These are phyloP conservation scores for Perizoma affinitatum DNA, from an alignment of 2,888 invertebrate species.

Conservation along the genomic window DNA sequence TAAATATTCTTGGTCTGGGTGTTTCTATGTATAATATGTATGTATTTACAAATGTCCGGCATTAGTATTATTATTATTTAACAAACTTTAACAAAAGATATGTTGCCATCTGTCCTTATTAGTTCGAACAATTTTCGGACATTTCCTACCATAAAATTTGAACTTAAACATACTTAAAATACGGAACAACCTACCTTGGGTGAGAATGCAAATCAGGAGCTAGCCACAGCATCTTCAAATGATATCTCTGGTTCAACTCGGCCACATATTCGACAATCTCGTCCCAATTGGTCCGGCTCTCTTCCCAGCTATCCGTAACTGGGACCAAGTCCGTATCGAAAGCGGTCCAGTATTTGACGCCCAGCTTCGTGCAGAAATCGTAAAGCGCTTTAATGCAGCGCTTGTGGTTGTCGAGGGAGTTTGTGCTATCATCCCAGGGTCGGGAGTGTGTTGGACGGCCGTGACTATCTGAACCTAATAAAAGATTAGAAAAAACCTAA, in stretches of 20 bases:
- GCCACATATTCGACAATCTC: slow-evolving; percentile 82
- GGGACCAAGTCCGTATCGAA: slow-evolving; percentile 86
- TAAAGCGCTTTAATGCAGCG: slow-evolving; percentile 84
- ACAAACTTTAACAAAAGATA: no score
- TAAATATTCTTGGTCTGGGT: no score
- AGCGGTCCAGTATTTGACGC: slow-evolving; percentile 86
- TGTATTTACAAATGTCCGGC: no score
- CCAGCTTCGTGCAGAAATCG: slow-evolving; percentile 86
- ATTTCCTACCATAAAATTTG: background rate
- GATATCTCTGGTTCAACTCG: slow-evolving; percentile 81
- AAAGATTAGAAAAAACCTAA: no score
- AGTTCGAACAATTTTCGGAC: background rate
- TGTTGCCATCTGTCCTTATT: no score
- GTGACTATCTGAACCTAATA: slow-evolving; percentile 70
- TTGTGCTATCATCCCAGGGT: slow-evolving; percentile 84
- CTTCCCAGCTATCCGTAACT: slow-evolving; percentile 79
- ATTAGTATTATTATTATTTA: no score
- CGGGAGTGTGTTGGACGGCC: slow-evolving; percentile 67
- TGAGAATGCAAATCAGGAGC: slow-evolving; percentile 86
- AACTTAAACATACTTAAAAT: background rate
- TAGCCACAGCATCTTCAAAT: slow-evolving; percentile 85
- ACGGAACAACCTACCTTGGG: slow-evolving; percentile 67
- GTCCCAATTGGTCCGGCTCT: slow-evolving; percentile 82
- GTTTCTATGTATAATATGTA: no score
- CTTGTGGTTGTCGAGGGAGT: slow-evolving; percentile 84